Conservation (phyloP, 2,797 vertebrate genomes). For the Sebastes itinus region DNA sequence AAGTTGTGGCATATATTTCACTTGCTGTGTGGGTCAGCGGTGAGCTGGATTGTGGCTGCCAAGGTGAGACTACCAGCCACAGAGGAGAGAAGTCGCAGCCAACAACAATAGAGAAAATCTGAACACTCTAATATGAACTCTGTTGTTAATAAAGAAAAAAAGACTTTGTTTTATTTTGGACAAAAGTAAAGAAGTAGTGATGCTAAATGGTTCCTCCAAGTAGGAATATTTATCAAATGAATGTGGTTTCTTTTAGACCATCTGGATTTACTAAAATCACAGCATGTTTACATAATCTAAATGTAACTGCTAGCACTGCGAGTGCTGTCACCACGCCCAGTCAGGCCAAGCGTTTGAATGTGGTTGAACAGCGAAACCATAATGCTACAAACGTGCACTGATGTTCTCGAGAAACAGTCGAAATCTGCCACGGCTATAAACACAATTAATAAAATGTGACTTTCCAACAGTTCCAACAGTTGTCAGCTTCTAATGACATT, state of each 20-base stretch:
- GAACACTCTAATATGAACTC: background rate
- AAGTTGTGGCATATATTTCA: background rate
- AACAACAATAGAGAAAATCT: background rate
- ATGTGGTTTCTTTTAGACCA: constrained; percentile 21
- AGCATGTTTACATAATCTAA: constrained; percentile 9
- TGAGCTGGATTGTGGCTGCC: background rate
- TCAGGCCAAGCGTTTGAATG: background rate
- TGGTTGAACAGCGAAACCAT: background rate
- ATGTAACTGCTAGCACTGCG: background rate
- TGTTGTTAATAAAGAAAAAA: background rate
- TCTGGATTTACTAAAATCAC: constrained; percentile 17
- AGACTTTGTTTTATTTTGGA: background rate
- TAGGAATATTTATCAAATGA: background rate
- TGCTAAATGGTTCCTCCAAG: background rate
- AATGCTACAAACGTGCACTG: background rate
- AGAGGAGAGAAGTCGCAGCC: background rate
- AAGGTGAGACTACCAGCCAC: background rate
- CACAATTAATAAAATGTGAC: background rate
- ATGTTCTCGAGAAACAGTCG: background rate
- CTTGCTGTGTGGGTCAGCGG: background rate
- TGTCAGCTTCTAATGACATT: background rate
- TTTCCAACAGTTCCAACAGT: background rate
- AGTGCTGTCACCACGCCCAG: constrained; percentile 8
- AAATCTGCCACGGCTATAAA: background rate
- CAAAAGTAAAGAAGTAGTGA: background rate